Conservation (phyloP, 2,888 invertebrate species). For the Urechis unicinctus region DNA sequence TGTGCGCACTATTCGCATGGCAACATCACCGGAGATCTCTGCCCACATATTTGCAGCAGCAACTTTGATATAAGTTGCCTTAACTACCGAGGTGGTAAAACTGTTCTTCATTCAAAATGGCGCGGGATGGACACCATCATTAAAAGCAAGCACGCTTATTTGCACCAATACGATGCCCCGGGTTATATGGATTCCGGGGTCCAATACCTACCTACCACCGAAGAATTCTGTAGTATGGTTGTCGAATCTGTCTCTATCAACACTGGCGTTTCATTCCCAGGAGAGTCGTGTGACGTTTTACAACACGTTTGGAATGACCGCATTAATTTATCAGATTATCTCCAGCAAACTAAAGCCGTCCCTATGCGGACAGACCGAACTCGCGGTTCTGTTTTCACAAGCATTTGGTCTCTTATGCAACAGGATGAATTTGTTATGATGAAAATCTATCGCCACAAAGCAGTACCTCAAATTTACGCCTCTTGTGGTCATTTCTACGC, state of each 20-base stretch:
- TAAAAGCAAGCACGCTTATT: slow-evolving; percentile 12
- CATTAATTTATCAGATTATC: too few relatives aligned
- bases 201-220: not conserved
- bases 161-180: slow-evolving; percentile 6
- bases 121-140: slow-evolving; percentile 7
- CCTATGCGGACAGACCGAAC: too few relatives aligned
- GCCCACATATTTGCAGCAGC: slow-evolving; percentile 59
- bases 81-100: slow-evolving; percentile 60
- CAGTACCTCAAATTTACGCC: slow-evolving; percentile 63
- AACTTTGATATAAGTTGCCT: slow-evolving; percentile 59
- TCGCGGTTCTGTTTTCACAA: too few relatives aligned
- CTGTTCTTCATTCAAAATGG: slow-evolving; percentile 21
- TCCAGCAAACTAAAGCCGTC: too few relatives aligned
- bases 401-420: slow-evolving; percentile 61
- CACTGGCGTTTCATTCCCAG: too few relatives aligned
- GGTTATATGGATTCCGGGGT: not conserved
- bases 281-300: too few relatives aligned
- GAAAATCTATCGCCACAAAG: slow-evolving; percentile 57
- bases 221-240: too few relatives aligned
- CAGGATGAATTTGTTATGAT: slow-evolving; percentile 65
- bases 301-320: too few relatives aligned
- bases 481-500: slow-evolving; percentile 65
- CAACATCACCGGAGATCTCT: slow-evolving; percentile 60
- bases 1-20: slow-evolving; percentile 52
- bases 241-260: too few relatives aligned